These are phyloP conservation scores for Scomber scombrus DNA, from an alignment of 2,113 vertebrate species.

Conservation along the genomic window DNA sequence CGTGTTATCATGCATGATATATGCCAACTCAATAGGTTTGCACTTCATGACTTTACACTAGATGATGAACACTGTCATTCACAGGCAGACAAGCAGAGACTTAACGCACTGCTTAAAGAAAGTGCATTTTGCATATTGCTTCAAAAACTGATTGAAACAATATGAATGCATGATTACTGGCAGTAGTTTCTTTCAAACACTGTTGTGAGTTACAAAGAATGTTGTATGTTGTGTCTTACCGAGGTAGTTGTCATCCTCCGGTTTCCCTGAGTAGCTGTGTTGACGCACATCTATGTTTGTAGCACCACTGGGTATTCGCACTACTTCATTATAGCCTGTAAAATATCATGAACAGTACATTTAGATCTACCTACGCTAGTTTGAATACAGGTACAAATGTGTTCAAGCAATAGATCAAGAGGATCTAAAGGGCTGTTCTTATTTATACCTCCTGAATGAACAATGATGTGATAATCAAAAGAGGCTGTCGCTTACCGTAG, in stretches of 20 bases:
- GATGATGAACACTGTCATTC: slow-evolving; percentile 2
- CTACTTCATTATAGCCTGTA: slow-evolving; percentile 95
- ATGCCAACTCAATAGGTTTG: slow-evolving; percentile 12
- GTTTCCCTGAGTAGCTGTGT: slow-evolving; percentile 98
- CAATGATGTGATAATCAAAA: slow-evolving; percentile 3
- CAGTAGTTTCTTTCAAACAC: neutral
- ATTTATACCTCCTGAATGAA: slow-evolving; percentile 1
- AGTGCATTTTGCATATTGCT: neutral
- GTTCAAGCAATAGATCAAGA: neutral
- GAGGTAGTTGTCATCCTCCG: slow-evolving; percentile 99
- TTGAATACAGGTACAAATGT: neutral
- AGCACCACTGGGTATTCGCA: slow-evolving; percentile 96
- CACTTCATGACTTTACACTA: slow-evolving; percentile 6
- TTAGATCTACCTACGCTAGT: neutral
- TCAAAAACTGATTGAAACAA: neutral
- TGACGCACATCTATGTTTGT: slow-evolving; percentile 98
- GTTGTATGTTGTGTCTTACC: slow-evolving; percentile 85
- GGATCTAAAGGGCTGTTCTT: neutral
- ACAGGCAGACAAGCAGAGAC: slow-evolving; percentile 9
- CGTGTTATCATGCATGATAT: slow-evolving; percentile 30
- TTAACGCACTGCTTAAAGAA: neutral
- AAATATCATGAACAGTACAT: slow-evolving; percentile 25
- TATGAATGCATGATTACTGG: neutral
- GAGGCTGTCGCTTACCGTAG: slow-evolving; percentile 88
- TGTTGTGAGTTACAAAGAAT: neutral